Conservation (phyloP, 1,140 invertebrate genomes). For the Trachymyrmex septentrionalis region DNA sequence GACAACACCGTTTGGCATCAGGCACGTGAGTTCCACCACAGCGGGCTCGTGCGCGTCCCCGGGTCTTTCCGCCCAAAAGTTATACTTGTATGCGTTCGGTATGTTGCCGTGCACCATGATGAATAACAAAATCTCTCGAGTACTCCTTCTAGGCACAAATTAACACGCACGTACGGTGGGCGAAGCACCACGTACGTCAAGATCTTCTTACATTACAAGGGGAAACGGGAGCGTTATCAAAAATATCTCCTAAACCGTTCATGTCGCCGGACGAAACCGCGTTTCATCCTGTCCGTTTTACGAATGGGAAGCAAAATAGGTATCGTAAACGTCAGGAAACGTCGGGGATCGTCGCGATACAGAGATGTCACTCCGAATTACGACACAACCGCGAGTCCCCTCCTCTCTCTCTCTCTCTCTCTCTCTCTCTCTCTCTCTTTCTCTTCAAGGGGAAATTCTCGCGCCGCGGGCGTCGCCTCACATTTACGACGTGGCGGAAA, state of each 20-base stretch:
- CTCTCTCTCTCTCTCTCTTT: neutral
- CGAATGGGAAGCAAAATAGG: neutral
- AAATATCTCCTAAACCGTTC: conserved; percentile 3
- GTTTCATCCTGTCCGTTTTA: conserved; percentile 33
- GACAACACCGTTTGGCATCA: conserved; percentile 94
- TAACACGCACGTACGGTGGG: conserved; percentile 19
- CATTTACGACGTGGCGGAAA: neutral
- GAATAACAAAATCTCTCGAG: conserved; percentile 18
- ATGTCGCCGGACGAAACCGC: neutral
- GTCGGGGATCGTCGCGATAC: neutral
- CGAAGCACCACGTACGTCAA: conserved; percentile 34
- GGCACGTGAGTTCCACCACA: conserved; percentile 91
- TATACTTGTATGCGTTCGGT: conserved; percentile 88
- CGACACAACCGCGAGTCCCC: conserved; percentile 17
- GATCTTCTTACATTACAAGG: conserved; percentile 34
- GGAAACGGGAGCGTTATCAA: conserved; percentile 11
- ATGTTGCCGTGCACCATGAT: conserved; percentile 88
- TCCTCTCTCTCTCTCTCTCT: neutral
- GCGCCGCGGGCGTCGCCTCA: neutral
- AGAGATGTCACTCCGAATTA: conserved; percentile 19
- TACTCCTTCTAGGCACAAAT: conserved; percentile 35
- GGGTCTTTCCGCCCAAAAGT: conserved; percentile 89
- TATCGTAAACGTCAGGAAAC: conserved; percentile 4
- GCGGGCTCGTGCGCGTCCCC: conserved; percentile 81
- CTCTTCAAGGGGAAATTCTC: neutral